A percentile compares a stretch with the other conserved stretches of the same genome.
phyloP scores from a whole-genome alignment of 2,888 invertebrate genomes.

The Norana najaformis region DNA sequence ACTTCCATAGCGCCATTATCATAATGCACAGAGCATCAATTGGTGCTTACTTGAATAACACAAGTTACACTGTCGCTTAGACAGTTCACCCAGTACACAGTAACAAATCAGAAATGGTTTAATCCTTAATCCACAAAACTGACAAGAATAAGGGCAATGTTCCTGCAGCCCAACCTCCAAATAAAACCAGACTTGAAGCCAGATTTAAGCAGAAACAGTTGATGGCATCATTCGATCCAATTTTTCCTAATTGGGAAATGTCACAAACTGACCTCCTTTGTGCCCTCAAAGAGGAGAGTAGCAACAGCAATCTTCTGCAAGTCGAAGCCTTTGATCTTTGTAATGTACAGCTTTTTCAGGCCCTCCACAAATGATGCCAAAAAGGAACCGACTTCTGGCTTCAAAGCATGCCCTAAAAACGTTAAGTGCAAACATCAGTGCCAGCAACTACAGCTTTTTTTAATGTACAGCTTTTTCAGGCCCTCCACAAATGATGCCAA shows the following conservation, averaged over 20 bases:
- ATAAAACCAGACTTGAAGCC: neutral
- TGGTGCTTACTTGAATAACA: neutral
- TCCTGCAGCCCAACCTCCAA: neutral
- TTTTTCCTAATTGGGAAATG: neutral
- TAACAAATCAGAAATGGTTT: neutral
- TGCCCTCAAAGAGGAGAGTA: slow-evolving; percentile 87
- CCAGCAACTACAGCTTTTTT: slow-evolving; percentile 70
- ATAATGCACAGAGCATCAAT: neutral
- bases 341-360: slow-evolving; percentile 83
- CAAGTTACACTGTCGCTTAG: neutral
- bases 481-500: slow-evolving; percentile 74
- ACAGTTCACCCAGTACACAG: neutral
- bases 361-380: slow-evolving; percentile 74
- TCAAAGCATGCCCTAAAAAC: slow-evolving; percentile 63
- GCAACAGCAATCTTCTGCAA: slow-evolving; percentile 81
- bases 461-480: slow-evolving; percentile 83
- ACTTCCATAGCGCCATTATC: neutral
- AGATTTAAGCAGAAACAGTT: neutral
- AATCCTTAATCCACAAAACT: neutral
- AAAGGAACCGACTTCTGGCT: slow-evolving; percentile 66
- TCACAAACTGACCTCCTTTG: slow-evolving; percentile 59
- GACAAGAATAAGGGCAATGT: neutral
- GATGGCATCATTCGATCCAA: no score
- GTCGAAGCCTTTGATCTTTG: slow-evolving; percentile 83
- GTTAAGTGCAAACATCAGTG: neutral